Evolutionary conservation across 2,113 vertebrate species (phyloP).

Genomic region (Labeo catla): DNA sequence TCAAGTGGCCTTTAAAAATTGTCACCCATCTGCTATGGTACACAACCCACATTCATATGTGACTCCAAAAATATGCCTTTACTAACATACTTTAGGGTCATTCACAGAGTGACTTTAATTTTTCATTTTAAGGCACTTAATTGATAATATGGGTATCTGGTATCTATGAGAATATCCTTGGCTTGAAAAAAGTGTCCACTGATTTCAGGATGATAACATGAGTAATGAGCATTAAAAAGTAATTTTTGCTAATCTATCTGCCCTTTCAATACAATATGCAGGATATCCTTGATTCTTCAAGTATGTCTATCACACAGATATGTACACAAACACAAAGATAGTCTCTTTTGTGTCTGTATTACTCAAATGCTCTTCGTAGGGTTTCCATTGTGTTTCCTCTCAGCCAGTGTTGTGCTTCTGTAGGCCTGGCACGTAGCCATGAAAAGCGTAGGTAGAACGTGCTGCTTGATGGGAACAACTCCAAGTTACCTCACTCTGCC

Average conservation of each 20-base stretch:
- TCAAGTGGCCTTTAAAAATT: not conserved
- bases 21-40: not conserved
- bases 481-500: conserved; percentile 40
- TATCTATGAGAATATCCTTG: conserved; percentile 53
- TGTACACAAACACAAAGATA: not conserved
- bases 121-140: conserved; percentile 68
- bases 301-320: conserved; percentile 23
- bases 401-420: conserved; percentile 29
- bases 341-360: not conserved
- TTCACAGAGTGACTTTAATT: not conserved
- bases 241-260: not conserved
- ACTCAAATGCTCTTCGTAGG: not conserved
- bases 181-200: conserved; percentile 17
- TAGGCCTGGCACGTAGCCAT: conserved; percentile 19
- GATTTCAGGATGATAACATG: conserved; percentile 20
- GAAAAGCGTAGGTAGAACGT: not conserved
- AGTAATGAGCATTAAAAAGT: not conserved
- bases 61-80: not conserved
- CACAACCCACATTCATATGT: not conserved
- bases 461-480: conserved; percentile 31
- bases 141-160: conserved; percentile 29
- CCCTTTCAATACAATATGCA: not conserved
- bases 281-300: conserved; percentile 2
- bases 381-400: not conserved
- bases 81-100: not conserved